Conservation (phyloP, 2,113 vertebrate species). For the Phainopepla nitens region DNA sequence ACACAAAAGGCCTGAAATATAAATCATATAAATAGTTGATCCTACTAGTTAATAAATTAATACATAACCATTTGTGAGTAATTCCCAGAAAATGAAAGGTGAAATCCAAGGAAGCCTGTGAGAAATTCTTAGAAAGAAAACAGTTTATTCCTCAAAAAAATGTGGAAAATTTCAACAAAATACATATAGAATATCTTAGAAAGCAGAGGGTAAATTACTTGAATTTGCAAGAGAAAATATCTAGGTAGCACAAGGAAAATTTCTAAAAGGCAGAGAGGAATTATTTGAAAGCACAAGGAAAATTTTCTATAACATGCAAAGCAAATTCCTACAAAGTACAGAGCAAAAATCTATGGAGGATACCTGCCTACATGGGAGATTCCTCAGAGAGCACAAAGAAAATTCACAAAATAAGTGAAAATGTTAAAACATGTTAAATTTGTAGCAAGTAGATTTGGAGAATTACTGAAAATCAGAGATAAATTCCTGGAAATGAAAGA, state of each 20-base stretch:
- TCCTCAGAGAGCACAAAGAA: not conserved
- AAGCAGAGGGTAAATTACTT: not conserved
- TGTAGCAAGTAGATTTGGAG: rapidly evolving
- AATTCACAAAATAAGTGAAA: not conserved
- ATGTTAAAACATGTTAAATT: not conserved
- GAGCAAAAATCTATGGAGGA: not conserved
- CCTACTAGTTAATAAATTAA: not conserved
- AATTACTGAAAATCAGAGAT: not conserved
- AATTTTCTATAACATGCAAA: not conserved
- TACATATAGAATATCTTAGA: not conserved
- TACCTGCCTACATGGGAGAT: not conserved
- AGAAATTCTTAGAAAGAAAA: not conserved
- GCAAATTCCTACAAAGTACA: not conserved
- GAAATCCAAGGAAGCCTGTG: not conserved
- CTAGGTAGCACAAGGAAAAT: not conserved
- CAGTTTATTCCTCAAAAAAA: not conserved
- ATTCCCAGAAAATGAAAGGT: conserved; percentile 64
- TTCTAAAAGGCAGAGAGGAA: not conserved
- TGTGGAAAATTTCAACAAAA: not conserved
- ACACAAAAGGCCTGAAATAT: not conserved
- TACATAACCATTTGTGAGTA: not conserved
- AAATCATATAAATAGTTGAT: not conserved
- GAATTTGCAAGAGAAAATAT: not conserved
- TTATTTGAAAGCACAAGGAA: not conserved
- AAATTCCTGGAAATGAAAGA: not conserved